A percentile compares a stretch with the other conserved stretches of the same genome.
phyloP scores from a whole-genome alignment of 1,140 invertebrate genomes.

The Drosophila suzukii region DNA sequence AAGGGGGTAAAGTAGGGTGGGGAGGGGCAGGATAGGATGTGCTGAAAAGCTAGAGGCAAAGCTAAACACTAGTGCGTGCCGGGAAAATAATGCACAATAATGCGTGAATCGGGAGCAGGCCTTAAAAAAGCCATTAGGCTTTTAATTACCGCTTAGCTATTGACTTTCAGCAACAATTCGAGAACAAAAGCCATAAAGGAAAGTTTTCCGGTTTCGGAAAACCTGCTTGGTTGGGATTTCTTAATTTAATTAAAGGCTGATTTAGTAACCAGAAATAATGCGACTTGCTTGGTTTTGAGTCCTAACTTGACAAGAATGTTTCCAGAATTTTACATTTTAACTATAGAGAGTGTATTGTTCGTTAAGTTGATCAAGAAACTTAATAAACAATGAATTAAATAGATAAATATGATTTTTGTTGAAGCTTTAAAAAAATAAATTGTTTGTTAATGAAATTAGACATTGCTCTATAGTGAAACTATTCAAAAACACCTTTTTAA shows the following conservation, averaged over 20 bases:
- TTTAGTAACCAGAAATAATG: neutral
- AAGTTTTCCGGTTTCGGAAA: constrained; percentile 19
- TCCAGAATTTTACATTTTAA: too few relatives aligned
- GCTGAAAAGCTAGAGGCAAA: neutral
- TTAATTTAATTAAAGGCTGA: constrained; percentile 10
- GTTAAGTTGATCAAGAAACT: neutral
- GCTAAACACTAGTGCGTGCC: constrained; percentile 11
- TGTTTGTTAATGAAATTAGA: too few relatives aligned
- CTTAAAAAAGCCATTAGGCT: constrained; percentile 21
- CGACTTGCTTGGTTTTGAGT: too few relatives aligned
- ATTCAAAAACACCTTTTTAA: too few relatives aligned
- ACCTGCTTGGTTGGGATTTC: constrained; percentile 4
- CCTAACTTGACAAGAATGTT: too few relatives aligned
- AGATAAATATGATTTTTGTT: too few relatives aligned
- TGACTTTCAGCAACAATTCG: constrained; percentile 12
- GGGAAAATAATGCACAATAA: constrained; percentile 16
- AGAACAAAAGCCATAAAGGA: constrained; percentile 13
- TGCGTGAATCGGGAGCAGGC: constrained; percentile 2
- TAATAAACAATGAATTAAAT: neutral
- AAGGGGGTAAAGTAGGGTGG: neutral
- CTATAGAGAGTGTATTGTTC: too few relatives aligned
- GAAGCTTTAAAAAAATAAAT: too few relatives aligned
- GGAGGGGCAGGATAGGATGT: neutral
- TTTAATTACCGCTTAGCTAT: constrained; percentile 28
- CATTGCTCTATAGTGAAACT: too few relatives aligned